These are phyloP conservation scores for Chondrilla cf. caribensis DNA, from an alignment of 37 sponge, comb jelly and placozoan species.

Conservation along the genomic window DNA sequence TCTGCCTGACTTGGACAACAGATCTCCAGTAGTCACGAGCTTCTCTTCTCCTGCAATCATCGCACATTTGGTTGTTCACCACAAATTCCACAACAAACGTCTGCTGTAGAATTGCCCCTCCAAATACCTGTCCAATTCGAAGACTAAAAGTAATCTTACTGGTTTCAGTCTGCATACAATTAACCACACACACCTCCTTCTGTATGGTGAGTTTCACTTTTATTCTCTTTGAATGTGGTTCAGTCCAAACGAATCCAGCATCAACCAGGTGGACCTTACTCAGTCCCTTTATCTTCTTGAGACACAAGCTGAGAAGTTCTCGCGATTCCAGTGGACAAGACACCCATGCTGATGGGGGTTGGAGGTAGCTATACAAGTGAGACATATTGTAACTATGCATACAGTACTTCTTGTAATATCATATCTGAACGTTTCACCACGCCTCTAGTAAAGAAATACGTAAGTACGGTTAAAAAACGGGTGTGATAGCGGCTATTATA, in stretches of 20 bases:
- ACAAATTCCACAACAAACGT: conserved; percentile 89
- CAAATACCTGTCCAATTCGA: conserved; percentile 44
- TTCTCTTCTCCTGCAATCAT: conserved; percentile 88
- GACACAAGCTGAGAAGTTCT: conserved; percentile 87
- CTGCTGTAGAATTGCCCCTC: conserved; percentile 84
- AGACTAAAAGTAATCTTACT: background rate
- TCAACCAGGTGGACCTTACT: conserved; percentile 88
- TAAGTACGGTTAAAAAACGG: too few species aligned
- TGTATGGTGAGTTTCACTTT: conserved; percentile 93
- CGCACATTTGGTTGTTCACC: conserved; percentile 96
- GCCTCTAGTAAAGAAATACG: too few species aligned
- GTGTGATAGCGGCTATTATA: too few species aligned
- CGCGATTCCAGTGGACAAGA: conserved; percentile 80
- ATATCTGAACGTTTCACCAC: too few species aligned
- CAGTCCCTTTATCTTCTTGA: conserved; percentile 88
- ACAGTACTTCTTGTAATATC: background rate
- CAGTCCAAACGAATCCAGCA: conserved; percentile 97
- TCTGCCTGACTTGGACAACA: conserved; percentile 93
- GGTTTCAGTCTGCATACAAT: background rate
- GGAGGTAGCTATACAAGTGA: conserved; percentile 72
- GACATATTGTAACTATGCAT: background rate
- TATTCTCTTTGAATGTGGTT: conserved; percentile 96
- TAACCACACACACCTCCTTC: conserved; percentile 69
- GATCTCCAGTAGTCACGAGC: conserved; percentile 91
- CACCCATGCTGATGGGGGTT: conserved; percentile 88